These are phyloP conservation scores for Lasiurus borealis DNA, from an alignment of 2,113 vertebrate species.

Conservation along the genomic window DNA sequence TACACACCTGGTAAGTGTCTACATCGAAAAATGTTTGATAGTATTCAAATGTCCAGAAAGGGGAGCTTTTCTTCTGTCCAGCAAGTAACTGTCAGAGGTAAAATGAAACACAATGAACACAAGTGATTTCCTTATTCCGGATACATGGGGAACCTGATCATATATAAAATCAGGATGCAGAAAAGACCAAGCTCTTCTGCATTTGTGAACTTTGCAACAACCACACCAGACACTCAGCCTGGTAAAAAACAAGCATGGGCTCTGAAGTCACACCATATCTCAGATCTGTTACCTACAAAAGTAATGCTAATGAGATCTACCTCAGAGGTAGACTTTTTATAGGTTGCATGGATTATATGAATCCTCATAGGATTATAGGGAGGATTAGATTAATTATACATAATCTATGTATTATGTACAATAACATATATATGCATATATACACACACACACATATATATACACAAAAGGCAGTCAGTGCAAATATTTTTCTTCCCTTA, in stretches of 20 bases:
- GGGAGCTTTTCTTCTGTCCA: conserved; percentile 93
- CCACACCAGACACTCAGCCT: no score
- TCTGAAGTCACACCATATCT: not conserved
- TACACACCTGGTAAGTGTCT: conserved; percentile 93
- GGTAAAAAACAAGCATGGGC: not conserved
- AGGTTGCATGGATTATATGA: no score
- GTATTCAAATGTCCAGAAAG: conserved; percentile 99
- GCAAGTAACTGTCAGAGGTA: conserved; percentile 90
- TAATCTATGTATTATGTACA: not conserved
- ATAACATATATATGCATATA: not conserved
- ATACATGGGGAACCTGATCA: not conserved
- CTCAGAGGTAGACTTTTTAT: not conserved
- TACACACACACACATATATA: not conserved
- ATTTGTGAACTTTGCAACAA: not conserved
- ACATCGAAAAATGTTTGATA: conserved; percentile 97
- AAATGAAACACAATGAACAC: conserved; percentile 33
- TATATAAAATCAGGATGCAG: not conserved
- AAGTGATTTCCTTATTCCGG: not conserved
- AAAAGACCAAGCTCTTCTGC: not conserved
- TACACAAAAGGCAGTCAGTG: not conserved
- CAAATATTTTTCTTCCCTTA: not conserved
- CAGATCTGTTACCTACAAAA: not conserved
- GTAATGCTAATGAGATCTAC: not conserved
- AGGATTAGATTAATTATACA: not conserved
- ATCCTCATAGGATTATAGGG: not conserved